Evolutionary conservation across 2,113 vertebrate genomes (phyloP), one percentile per base, ranked within the genome.

Genomic region (Trichechus manatus): DNA sequence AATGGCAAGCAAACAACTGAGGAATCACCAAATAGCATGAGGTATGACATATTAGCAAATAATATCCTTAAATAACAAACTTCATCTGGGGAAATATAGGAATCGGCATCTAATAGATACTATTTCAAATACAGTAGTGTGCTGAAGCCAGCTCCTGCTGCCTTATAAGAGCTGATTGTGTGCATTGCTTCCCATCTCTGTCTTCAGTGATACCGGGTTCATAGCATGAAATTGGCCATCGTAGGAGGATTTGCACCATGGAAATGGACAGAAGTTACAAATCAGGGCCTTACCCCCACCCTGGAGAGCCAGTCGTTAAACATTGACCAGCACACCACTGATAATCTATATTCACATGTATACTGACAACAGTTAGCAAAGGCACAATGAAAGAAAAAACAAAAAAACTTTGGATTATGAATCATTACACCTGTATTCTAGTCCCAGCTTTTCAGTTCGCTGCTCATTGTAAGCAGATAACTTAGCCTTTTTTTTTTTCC

Each of bases 11-110:
- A 98, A 96, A 98, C 98, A 1, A 95, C 99, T 70, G 98, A 99
- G 7, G 98, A 99, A 97, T 98, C 99, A 11, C 98, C 98, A 95
- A 98, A 98, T 19, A 97, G 98, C 98, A 98, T 99, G 83, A 99
- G 98, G 99, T 99, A 98, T 96, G 98, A 90, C 1, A 75, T 63
- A 36, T 42, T 83, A 11, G 5, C 70, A 39, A 88, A 93, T 36
- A 92, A 25, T 44, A 68, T 42, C 14, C 63, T 79, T 56, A 95
- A 80, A 22, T 64, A 86, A 59, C 19, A 83, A 74, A 47, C 64
- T 31, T 59, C 9, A 68, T 44, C 36, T 64, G 75, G 61, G 0
- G 2, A 50, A 63, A 92, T 68, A n/a, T 59, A 87, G 22, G 53
- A 50, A 31, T 66, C 13, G n/a, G 17, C 42, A 15, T 53, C 25